Percentiles rank a stretch among this genome's conserved stretches.
These are phyloP conservation scores for Lordiphosa collinella DNA, from an alignment of 1,140 invertebrate species.

Conservation along the genomic window DNA sequence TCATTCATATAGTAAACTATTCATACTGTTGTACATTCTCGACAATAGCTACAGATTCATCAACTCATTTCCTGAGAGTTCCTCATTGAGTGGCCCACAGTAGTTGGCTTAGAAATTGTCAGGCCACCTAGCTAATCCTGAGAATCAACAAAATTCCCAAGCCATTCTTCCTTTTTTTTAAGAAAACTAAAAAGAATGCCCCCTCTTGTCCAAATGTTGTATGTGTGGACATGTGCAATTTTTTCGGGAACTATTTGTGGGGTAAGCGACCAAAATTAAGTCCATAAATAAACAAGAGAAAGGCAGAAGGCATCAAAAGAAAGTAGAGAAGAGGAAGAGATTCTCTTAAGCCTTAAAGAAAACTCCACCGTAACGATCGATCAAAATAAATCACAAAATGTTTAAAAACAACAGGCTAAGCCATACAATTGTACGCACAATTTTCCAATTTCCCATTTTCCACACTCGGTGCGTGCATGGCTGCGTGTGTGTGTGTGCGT, in stretches of 20 bases:
- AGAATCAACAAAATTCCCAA: conserved; percentile 13
- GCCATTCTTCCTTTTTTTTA: conserved; percentile 2
- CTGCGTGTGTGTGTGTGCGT: conserved; percentile 11
- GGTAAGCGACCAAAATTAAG: conserved; percentile 68
- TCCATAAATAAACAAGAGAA: conserved; percentile 57
- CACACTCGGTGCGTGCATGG: conserved; percentile 1
- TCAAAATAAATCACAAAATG: conserved; percentile 71
- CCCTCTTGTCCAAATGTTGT: conserved; percentile 10
- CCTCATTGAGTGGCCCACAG: conserved; percentile 28
- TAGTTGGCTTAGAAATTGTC: conserved; percentile 20
- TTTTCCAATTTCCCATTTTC: conserved; percentile 65
- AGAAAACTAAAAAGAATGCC: background rate
- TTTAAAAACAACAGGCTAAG: conserved; percentile 46
- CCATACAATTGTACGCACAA: conserved; percentile 69
- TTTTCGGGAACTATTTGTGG: conserved; percentile 71
- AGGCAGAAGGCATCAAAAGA: conserved; percentile 1
- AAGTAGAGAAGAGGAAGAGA: conserved; percentile 21
- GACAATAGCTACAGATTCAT: no score
- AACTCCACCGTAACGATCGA: conserved; percentile 47
- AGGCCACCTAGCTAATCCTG: conserved; percentile 39
- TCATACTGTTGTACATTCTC: no score
- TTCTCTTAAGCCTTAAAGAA: conserved; percentile 48
- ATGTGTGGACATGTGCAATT: conserved; percentile 70
- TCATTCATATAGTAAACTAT: no score
- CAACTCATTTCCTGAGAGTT: background rate